phyloP scores from a whole-genome alignment of 2,113 vertebrate genomes.

The Sylvilagus bachmani region DNA sequence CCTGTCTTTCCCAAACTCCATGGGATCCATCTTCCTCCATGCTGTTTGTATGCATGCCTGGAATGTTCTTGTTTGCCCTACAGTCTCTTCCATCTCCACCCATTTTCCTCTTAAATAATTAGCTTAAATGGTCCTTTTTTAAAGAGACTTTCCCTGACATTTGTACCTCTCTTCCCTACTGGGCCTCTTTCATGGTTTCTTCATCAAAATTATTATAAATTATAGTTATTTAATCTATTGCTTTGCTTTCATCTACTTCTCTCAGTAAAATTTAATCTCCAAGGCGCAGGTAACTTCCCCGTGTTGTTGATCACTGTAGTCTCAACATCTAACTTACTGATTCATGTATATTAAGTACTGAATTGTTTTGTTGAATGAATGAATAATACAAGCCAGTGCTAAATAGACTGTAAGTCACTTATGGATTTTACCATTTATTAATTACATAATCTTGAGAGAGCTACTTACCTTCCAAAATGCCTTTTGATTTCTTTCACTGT shows the following conservation, averaged over 20 bases:
- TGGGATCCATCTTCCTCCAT: not conserved
- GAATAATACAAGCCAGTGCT: not conserved
- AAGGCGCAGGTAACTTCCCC: not conserved
- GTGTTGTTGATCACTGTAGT: not conserved
- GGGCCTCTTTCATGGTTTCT: not conserved
- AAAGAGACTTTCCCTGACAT: not conserved
- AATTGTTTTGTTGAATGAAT: not conserved
- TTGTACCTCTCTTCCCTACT: not conserved
- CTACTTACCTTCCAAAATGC: not conserved
- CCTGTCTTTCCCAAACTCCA: not conserved
- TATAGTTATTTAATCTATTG: not conserved
- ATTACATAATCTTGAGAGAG: not conserved
- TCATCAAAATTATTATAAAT: not conserved
- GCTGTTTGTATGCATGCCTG: not conserved
- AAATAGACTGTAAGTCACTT: not conserved
- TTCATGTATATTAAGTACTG: not conserved
- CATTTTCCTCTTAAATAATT: not conserved
- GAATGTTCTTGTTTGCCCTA: rapidly evolving
- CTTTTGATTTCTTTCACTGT: not conserved
- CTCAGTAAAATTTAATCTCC: not conserved
- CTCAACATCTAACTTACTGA: not conserved
- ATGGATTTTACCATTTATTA: not conserved
- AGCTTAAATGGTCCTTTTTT: not conserved
- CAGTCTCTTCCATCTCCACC: not conserved
- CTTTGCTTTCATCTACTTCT: not conserved